A percentile compares a stretch with the other conserved stretches of the same genome.
Conservation (phyloP, 2,797 vertebrate species). For the Rhabdophis nuchalis region DNA sequence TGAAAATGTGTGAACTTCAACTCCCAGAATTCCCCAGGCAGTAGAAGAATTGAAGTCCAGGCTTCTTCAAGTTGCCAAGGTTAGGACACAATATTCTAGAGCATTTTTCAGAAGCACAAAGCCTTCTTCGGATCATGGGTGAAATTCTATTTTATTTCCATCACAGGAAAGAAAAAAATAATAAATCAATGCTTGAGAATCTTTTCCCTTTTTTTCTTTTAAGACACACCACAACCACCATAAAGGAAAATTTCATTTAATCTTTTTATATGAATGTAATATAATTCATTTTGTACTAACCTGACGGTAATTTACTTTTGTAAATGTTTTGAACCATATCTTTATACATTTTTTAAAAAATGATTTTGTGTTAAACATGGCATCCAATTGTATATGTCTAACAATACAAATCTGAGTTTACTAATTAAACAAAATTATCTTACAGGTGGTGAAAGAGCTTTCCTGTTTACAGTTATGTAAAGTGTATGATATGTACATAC, state of each 20-base stretch:
- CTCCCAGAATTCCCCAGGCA: not conserved
- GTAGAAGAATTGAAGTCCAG: not conserved
- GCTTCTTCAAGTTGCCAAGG: not conserved
- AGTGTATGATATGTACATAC: constrained; percentile 85
- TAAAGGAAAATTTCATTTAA: constrained; percentile 47
- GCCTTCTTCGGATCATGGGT: not conserved
- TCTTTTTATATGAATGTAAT: constrained; percentile 64
- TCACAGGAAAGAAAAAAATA: not conserved
- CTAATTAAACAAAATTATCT: constrained; percentile 65
- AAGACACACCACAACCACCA: constrained; percentile 24
- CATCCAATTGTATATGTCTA: constrained; percentile 56
- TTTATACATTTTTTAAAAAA: constrained; percentile 38
- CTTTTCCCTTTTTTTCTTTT: not conserved
- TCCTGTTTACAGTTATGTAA: constrained; percentile 71
- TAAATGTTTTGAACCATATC: constrained; percentile 54
- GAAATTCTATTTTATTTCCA: not conserved
- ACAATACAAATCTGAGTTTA: constrained; percentile 56
- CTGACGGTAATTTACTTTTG: constrained; percentile 43
- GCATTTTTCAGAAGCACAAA: not conserved
- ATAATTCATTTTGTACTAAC: constrained; percentile 69
- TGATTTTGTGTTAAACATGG: constrained; percentile 33
- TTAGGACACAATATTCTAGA: not conserved
- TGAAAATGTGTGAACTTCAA: not conserved
- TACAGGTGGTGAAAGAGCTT: constrained; percentile 64
- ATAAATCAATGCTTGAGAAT: not conserved